Percentiles rank a stretch among this genome's conserved stretches.
These are phyloP conservation scores for Drosophila affinis DNA, from an alignment of 2,888 invertebrate genomes.

Conservation along the genomic window DNA sequence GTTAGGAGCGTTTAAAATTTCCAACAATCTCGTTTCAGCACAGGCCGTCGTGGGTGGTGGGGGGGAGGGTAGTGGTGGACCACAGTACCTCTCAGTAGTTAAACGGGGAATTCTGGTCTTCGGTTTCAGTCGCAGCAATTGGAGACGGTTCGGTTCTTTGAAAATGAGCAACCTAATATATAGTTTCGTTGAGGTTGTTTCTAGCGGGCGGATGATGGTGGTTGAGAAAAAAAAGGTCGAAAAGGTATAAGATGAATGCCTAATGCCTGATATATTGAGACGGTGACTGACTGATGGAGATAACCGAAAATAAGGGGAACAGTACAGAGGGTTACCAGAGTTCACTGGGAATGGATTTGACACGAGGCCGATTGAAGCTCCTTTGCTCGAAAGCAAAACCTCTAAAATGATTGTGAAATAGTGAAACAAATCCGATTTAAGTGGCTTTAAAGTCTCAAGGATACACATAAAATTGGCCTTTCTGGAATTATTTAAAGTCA, in stretches of 20 bases:
- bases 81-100: too few species aligned
- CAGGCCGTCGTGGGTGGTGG: too few species aligned
- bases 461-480: too few species aligned
- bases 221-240: slow-evolving; percentile 4
- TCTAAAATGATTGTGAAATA: background rate
- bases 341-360: background rate
- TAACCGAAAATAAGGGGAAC: background rate
- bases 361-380: background rate
- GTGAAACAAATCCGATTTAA: background rate
- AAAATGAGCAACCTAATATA: slow-evolving; percentile 31
- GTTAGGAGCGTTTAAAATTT: slow-evolving; percentile 29
- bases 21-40: slow-evolving; percentile 24
- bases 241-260: slow-evolving; percentile 17
- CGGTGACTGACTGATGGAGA: slow-evolving; percentile 5
- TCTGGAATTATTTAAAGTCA: background rate
- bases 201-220: background rate
- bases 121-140: slow-evolving; percentile 16
- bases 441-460: background rate
- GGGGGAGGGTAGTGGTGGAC: too few species aligned
- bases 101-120: slow-evolving; percentile 12
- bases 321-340: background rate
- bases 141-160: background rate
- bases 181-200: slow-evolving; percentile 19
- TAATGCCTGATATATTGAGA: slow-evolving; percentile 26
- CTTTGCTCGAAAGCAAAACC: background rate